Conservation (phyloP, 2,797 vertebrate species). For the Rallus crepitans region DNA sequence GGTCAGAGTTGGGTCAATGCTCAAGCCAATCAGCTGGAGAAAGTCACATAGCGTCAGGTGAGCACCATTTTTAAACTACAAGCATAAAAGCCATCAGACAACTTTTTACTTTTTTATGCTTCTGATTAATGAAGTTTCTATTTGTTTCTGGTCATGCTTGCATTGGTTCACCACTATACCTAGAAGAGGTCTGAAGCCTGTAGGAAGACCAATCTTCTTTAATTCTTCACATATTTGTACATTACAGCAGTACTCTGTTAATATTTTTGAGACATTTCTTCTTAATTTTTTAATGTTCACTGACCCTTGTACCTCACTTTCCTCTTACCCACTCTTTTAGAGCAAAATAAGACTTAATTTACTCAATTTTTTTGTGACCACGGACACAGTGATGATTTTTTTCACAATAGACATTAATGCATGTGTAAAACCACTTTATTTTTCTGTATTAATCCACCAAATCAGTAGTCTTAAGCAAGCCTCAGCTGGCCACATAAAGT, state of each 20-base stretch:
- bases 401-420: slow-evolving; percentile 53
- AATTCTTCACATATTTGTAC: slow-evolving; percentile 50
- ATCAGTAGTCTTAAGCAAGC: slow-evolving; percentile 67
- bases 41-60: not conserved
- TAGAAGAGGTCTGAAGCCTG: slow-evolving; percentile 21
- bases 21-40: not conserved
- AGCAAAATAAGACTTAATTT: slow-evolving; percentile 52
- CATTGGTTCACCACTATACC: not conserved
- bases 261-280: slow-evolving; percentile 61
- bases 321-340: not conserved
- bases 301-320: not conserved
- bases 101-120: not conserved
- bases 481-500: slow-evolving; percentile 54
- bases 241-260: slow-evolving; percentile 46
- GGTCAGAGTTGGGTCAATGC: not conserved
- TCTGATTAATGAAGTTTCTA: not conserved
- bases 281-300: slow-evolving; percentile 52
- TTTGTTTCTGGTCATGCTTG: slow-evolving; percentile 11
- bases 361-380: slow-evolving; percentile 47
- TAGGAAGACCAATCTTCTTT: slow-evolving; percentile 60
- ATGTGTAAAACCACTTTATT: slow-evolving; percentile 64
- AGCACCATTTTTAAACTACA: not conserved
- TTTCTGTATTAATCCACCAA: slow-evolving; percentile 70
- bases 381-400: slow-evolving; percentile 48
- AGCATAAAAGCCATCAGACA: not conserved